Evolutionary conservation across 2,888 invertebrate genomes (phyloP).

Genomic region (Eupithecia subfuscata): DNA sequence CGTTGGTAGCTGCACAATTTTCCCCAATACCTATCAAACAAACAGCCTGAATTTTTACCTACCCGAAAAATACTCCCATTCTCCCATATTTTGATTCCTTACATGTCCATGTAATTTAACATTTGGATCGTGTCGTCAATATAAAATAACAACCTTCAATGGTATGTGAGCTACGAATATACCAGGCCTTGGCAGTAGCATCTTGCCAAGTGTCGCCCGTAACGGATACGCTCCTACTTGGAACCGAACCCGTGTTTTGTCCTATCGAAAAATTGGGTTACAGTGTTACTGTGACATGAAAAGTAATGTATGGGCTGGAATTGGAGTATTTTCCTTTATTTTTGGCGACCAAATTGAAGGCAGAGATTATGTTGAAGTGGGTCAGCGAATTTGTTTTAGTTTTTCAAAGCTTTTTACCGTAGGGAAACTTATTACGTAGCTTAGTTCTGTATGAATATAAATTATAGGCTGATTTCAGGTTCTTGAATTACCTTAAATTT

Average conservation of each 20-base stretch:
- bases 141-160: conserved; percentile 34
- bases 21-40: not conserved
- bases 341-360: conserved; percentile 10
- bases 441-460: not conserved
- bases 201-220: conserved; percentile 71
- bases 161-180: conserved; percentile 56
- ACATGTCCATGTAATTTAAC: conserved; percentile 8
- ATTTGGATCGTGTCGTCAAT: conserved; percentile 28
- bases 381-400: not conserved
- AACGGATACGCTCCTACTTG: conserved; percentile 66
- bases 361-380: conserved; percentile 6
- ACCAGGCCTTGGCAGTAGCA: conserved; percentile 68
- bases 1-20: not conserved
- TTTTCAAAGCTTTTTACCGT: not conserved
- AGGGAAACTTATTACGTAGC: not conserved
- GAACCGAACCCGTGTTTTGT: conserved; percentile 57
- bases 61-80: not conserved
- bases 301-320: conserved; percentile 27
- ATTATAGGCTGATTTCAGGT: no score
- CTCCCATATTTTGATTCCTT: conserved; percentile 4
- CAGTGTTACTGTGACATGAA: conserved; percentile 35
- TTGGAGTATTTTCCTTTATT: conserved; percentile 19
- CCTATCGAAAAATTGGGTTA: conserved; percentile 50
- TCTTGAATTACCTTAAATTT: not conserved
- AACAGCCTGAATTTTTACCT: not conserved